Base-by-base conservation (phyloP, 1,140 invertebrate genomes). In the Mamestra configurata region DNA sequence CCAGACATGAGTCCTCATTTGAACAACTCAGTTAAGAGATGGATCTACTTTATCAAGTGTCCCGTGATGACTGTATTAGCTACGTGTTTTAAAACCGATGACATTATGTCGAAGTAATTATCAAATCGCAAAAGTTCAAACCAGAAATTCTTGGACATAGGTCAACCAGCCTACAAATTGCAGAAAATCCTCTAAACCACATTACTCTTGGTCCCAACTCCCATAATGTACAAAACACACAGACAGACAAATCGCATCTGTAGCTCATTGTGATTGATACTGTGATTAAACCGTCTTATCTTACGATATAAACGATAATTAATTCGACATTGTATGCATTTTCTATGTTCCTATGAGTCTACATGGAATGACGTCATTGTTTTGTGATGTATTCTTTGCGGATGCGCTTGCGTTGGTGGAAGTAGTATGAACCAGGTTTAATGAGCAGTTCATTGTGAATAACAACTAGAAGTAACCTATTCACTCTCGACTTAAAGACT, bases 211-310 rank as follows among this genome's bases (percentile, higher is more conserved):
- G 72, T 31, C 37, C 24, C 37, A 27, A 24, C 10, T 37, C 53
- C 51, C 72, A 57, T 75, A 75, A 59, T 10, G 37, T 24, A 61
- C 31, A 11, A 31, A 43, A n/a, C 53, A 73, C 31, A 43, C 22
- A 59, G 72, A 75, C 72, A 75, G 72, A 75, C 72, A 75, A 75
- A 75, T 75, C 72, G 55, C 72, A 61, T 61, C 55, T 61, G 53
- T 46, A 75, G 24, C 72, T 75, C 37, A 59, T 20, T 18, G 22
- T 61, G 72, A 75, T 75, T 75, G 72, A 75, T 75, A 22, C 53
- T 59, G 53, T 75, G 53, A 75, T 75, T 75, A 75, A 40, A 55
- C 35, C 43, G 53, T 75, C 72, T 31, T 61, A 61, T 46, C 55
- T 59, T 11, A 46, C 18, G 11, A 53, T 57, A 75, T 59, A 75